Percentiles rank a stretch among this genome's conserved stretches.
Conservation (phyloP, 2,113 vertebrate species). For the Neotoma lepida region DNA sequence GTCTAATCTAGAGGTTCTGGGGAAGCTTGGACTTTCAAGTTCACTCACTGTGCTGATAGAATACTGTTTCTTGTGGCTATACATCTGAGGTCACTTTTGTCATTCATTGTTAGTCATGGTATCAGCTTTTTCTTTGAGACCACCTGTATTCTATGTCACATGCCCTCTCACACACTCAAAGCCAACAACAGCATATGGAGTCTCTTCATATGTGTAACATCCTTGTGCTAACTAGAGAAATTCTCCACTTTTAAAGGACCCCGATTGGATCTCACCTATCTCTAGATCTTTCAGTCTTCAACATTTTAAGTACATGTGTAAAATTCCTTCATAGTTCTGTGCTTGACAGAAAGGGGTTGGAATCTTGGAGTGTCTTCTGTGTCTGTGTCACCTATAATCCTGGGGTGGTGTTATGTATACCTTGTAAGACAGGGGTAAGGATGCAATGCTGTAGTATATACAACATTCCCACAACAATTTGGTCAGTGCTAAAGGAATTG, state of each 20-base stretch:
- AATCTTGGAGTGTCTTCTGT: background rate
- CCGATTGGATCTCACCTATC: background rate
- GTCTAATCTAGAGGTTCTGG: background rate
- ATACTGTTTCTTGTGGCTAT: background rate
- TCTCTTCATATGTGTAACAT: background rate
- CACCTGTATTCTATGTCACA: background rate
- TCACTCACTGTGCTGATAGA: background rate
- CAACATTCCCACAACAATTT: background rate
- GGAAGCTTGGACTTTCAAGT: background rate
- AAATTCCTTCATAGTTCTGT: background rate
- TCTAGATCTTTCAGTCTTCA: background rate
- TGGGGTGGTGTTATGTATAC: background rate
- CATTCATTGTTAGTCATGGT: background rate
- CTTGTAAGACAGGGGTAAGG: background rate
- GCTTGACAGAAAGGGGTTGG: background rate
- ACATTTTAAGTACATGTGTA: background rate
- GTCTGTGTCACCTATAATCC: background rate
- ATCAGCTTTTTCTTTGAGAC: background rate
- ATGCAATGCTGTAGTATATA: background rate
- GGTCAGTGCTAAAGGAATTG: background rate
- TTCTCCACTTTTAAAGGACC: background rate
- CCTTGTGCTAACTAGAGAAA: background rate
- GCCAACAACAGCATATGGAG: background rate
- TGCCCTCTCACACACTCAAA: background rate
- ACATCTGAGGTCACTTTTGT: background rate